Evolutionary conservation across 1,140 invertebrate species (phyloP).

Genomic region (Leptinotarsa defecta): DNA sequence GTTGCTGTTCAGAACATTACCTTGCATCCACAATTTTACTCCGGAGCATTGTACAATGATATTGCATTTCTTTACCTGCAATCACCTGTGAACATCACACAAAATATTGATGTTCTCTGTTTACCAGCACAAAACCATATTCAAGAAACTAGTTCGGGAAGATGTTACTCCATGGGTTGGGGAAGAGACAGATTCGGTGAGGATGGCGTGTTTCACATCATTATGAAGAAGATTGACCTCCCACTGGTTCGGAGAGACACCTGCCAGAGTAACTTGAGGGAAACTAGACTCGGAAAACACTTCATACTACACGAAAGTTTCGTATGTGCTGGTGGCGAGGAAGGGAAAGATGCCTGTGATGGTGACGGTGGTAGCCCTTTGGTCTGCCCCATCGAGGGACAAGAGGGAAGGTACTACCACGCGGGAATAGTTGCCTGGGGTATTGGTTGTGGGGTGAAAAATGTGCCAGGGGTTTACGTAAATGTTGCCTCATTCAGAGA

Average conservation of each 20-base stretch:
- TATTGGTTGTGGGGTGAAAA: slow-evolving; percentile 61
- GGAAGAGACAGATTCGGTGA: slow-evolving; percentile 64
- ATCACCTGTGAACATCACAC: slow-evolving; percentile 60
- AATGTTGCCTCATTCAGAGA: slow-evolving; percentile 44
- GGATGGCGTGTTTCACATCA: slow-evolving; percentile 66
- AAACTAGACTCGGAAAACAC: slow-evolving; percentile 63
- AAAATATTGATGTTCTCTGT: slow-evolving; percentile 74
- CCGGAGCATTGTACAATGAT: slow-evolving; percentile 67
- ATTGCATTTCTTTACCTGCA: slow-evolving; percentile 68
- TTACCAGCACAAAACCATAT: slow-evolving; percentile 60
- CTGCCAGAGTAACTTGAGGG: slow-evolving; percentile 63
- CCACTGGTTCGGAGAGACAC: slow-evolving; percentile 61
- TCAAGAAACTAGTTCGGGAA: slow-evolving; percentile 52
- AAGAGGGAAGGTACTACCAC: slow-evolving; percentile 54
- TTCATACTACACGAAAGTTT: slow-evolving; percentile 71
- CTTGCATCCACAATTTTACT: slow-evolving; percentile 55
- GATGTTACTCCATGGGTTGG: slow-evolving; percentile 65
- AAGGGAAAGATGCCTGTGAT: slow-evolving; percentile 68
- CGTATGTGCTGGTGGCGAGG: slow-evolving; percentile 74
- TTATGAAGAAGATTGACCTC: slow-evolving; percentile 71
- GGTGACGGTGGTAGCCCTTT: slow-evolving; percentile 65
- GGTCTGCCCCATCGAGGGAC: slow-evolving; percentile 55
- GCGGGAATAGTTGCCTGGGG: slow-evolving; percentile 60
- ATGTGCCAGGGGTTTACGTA: slow-evolving; percentile 58
- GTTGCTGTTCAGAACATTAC: slow-evolving; percentile 60